Evolutionary conservation across 2,888 invertebrate species (phyloP), one percentile per base, ranked within the genome.

Genomic region (Pandemis corylana): DNA sequence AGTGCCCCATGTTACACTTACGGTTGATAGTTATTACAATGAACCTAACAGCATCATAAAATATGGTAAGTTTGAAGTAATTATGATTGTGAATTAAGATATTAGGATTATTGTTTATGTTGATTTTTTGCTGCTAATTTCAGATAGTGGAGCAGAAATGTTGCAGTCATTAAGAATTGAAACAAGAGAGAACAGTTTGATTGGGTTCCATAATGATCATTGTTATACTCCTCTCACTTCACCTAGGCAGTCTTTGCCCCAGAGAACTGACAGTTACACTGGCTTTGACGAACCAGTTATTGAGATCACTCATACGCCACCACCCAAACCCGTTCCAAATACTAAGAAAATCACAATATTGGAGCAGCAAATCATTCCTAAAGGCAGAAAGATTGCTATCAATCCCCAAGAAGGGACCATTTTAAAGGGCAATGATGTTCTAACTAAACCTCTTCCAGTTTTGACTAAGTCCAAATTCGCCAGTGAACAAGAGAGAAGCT

Each of bases 141-240:
- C 87, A 89, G 94, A 95, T 82, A 94, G 94, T 85, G 94, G 95
- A 76, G 93, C 94, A 72, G 93, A 94, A 87, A 94, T 94, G 93
- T 87, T 94, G 78, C 94, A 94, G 78, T 93, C 94, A 51, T 83
- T 94, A 76, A 87, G 92, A 80, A 93, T 94, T 82, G 94, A 94
- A 81, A 94, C 94, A 68, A 86, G 94, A 79, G 95, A 95, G 80
- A 94, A 94, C 66, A 94, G 94, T 83, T 92, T 96, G 75, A 94
- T 96, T 81, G 95, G 97, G 5, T 96, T 97, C 80, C 96, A 96
- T 83, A 96, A 97, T 91, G 97, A 97, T 87, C 97, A 98, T 84
- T 97, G 97, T 84, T 97, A 97, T 80, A 97, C 97, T 63, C 95
- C 96, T 64, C 95, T 96, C 53, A 96, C 95, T 49, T 96, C 96